Conservation (phyloP, 2,113 vertebrate species). For the Dasypus novemcinctus region DNA sequence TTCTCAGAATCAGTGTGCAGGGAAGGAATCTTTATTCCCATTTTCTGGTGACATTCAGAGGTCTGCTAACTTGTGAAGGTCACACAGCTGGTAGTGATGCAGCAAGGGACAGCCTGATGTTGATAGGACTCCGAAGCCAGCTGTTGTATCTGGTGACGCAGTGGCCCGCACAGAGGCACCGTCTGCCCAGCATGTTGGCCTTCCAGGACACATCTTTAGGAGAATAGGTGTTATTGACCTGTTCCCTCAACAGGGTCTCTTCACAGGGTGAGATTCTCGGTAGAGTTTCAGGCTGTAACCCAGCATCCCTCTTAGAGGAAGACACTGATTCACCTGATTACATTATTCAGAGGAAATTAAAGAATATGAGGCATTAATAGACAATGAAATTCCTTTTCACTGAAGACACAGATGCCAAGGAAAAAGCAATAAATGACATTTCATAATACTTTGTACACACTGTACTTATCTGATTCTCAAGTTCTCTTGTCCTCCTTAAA, state of each 20-base stretch:
- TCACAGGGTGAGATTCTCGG: not conserved
- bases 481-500: constrained; percentile 45
- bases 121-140: not conserved
- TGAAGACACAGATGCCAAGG: constrained; percentile 53
- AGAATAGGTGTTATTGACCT: not conserved
- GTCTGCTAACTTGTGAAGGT: not conserved
- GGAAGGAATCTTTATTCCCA: not conserved
- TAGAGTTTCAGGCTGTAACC: not conserved
- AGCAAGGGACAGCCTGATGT: not conserved
- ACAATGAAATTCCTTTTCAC: constrained; percentile 32
- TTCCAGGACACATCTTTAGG: not conserved
- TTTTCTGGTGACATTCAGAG: constrained; percentile 33
- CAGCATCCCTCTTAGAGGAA: not conserved
- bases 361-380: not conserved
- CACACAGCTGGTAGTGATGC: not conserved
- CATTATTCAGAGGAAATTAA: constrained; percentile 32
- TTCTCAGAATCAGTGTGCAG: not conserved
- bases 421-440: constrained; percentile 38
- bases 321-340: constrained; percentile 36
- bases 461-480: constrained; percentile 42
- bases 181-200: not conserved
- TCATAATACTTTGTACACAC: constrained; percentile 29
- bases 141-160: not conserved
- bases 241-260: not conserved
- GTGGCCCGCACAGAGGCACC: not conserved